phyloP scores from a whole-genome alignment of 2,113 vertebrate genomes.

The Probosciger aterrimus region DNA sequence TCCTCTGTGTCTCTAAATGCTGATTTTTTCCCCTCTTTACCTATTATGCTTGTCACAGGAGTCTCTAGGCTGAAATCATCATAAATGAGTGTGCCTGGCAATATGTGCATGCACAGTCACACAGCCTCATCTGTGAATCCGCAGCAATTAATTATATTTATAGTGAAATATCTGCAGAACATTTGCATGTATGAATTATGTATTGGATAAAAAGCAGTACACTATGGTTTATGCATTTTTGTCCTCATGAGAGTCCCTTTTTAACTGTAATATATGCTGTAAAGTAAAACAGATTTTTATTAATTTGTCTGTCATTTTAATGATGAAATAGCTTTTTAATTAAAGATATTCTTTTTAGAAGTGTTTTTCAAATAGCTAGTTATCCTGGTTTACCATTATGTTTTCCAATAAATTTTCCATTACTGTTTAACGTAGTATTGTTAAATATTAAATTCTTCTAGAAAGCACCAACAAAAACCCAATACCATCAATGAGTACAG shows the following conservation, averaged over 20 bases:
- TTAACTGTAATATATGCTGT: slow-evolving; percentile 29
- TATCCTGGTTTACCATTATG: background rate
- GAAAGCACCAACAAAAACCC: background rate
- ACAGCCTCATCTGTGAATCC: slow-evolving; percentile 69
- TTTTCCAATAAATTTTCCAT: slow-evolving; percentile 23
- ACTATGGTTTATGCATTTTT: slow-evolving; percentile 43
- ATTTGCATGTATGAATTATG: slow-evolving; percentile 68
- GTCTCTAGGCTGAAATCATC: slow-evolving; percentile 69
- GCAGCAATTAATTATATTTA: slow-evolving; percentile 71
- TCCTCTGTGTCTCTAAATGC: slow-evolving; percentile 43
- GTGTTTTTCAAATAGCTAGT: background rate
- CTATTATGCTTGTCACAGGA: slow-evolving; percentile 62
- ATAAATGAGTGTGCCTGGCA: slow-evolving; percentile 74
- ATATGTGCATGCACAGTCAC: slow-evolving; percentile 66
- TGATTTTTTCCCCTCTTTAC: background rate
- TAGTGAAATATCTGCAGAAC: slow-evolving; percentile 67
- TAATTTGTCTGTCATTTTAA: slow-evolving; percentile 36
- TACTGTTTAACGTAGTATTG: background rate
- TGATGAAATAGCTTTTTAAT: slow-evolving; percentile 22
- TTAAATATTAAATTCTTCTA: slow-evolving; percentile 33
- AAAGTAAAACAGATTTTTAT: slow-evolving; percentile 42
- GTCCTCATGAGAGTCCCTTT: slow-evolving; percentile 10
- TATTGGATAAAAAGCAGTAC: slow-evolving; percentile 36
- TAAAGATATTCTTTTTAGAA: background rate
- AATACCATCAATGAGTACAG: background rate